A percentile compares a stretch with the other conserved stretches of the same genome.
Evolutionary conservation across 30 jellyfish, hydroid and myxozoan species (phyloP).

Genomic region (Hydractinia echinata): DNA sequence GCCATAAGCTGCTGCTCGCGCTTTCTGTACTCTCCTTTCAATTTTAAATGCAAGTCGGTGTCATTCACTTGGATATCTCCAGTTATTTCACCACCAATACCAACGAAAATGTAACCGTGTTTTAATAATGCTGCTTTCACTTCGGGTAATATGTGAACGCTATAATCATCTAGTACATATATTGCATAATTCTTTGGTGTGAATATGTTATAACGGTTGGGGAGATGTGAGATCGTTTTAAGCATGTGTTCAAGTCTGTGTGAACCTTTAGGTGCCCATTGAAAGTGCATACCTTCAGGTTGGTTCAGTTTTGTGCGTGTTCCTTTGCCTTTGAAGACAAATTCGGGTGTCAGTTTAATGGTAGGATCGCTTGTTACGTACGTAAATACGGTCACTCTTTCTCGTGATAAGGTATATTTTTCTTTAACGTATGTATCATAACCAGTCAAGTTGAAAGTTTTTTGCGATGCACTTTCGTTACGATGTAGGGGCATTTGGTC

Average conservation of each 20-base stretch:
- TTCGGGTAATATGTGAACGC: constrained; percentile 69
- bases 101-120: constrained; percentile 55
- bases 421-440: constrained; percentile 49
- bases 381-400: constrained; percentile 28
- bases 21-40: constrained; percentile 32
- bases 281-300: constrained; percentile 30
- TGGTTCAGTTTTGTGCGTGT: constrained; percentile 36
- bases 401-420: constrained; percentile 31
- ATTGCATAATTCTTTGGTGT: constrained; percentile 52
- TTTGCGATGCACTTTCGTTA: constrained; percentile 42
- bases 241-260: constrained; percentile 34
- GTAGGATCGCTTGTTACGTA: constrained; percentile 39
- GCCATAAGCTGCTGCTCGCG: constrained; percentile 41
- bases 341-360: constrained; percentile 21
- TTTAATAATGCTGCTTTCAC: constrained; percentile 35
- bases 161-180: constrained; percentile 58
- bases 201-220: too few species aligned
- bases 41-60: constrained; percentile 33
- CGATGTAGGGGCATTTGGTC: constrained; percentile 45
- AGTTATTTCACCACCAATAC: constrained; percentile 72
- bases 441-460: constrained; percentile 43
- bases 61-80: constrained; percentile 50
- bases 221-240: constrained; percentile 34
- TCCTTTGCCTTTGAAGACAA: constrained; percentile 48
- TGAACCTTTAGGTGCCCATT: constrained; percentile 63